Conservation (phyloP, 1,140 invertebrate genomes). For the Nephotettix cincticeps region DNA sequence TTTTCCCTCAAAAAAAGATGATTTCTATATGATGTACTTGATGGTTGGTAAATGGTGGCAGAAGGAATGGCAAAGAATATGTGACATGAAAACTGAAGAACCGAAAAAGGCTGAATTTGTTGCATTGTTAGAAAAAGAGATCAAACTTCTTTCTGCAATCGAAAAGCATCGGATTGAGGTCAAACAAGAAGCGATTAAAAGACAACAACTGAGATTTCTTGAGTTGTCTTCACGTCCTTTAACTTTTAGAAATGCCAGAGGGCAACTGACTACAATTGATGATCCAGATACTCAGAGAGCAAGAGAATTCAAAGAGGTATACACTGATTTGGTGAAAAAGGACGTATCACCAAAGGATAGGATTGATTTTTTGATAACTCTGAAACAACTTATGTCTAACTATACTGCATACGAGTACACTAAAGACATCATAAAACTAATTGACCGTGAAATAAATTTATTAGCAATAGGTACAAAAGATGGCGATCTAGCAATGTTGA, state of each 20-base stretch:
- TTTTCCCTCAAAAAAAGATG: slow-evolving; percentile 57
- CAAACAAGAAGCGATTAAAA: slow-evolving; percentile 53
- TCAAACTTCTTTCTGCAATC: slow-evolving; percentile 59
- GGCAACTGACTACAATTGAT: slow-evolving; percentile 59
- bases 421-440: slow-evolving; percentile 54
- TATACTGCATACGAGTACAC: slow-evolving; percentile 50
- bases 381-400: slow-evolving; percentile 56
- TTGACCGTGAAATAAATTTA: slow-evolving; percentile 62
- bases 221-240: slow-evolving; percentile 60
- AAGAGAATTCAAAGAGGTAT: slow-evolving; percentile 57
- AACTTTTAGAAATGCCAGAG: slow-evolving; percentile 59
- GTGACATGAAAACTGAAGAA: slow-evolving; percentile 54
- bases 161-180: slow-evolving; percentile 57
- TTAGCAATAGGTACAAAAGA: slow-evolving; percentile 52
- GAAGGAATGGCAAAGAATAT: slow-evolving; percentile 57
- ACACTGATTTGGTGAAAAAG: slow-evolving; percentile 53
- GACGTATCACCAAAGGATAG: slow-evolving; percentile 53
- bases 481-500: slow-evolving; percentile 54
- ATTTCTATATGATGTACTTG: slow-evolving; percentile 63
- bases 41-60: slow-evolving; percentile 64
- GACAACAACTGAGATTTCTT: slow-evolving; percentile 58
- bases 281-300: slow-evolving; percentile 65
- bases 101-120: slow-evolving; percentile 60
- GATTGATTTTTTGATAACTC: slow-evolving; percentile 55
- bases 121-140: slow-evolving; percentile 61